Percentiles rank a stretch among this genome's conserved stretches.
Evolutionary conservation across 2,113 vertebrate species (phyloP).

Genomic region (Thalassoma bifasciatum): DNA sequence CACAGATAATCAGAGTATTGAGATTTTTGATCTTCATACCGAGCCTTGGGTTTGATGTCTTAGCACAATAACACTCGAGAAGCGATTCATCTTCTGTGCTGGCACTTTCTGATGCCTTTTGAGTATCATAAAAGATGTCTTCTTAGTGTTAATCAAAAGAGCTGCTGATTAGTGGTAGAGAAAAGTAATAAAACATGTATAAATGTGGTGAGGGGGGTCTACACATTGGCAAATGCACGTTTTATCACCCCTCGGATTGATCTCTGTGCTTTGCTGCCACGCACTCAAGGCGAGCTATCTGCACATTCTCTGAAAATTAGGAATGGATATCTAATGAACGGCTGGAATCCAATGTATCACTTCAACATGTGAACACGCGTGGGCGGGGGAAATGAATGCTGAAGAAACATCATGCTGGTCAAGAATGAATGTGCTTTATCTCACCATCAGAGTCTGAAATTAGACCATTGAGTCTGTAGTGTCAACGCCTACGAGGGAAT

Average conservation of each 20-base stretch:
- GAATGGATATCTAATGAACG: constrained; percentile 77
- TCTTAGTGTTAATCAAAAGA: constrained; percentile 48
- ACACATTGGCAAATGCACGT: constrained; percentile 29
- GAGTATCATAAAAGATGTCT: constrained; percentile 14
- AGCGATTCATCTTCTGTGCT: constrained; percentile 18
- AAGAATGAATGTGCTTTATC: constrained; percentile 44
- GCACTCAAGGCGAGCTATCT: constrained; percentile 50
- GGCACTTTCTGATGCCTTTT: constrained; percentile 36
- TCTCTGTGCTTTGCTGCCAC: constrained; percentile 44
- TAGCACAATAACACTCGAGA: constrained; percentile 48
- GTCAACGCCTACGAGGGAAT: constrained; percentile 26
- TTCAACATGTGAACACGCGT: constrained; percentile 39
- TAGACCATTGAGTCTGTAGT: constrained; percentile 22
- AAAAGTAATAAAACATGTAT: constrained; percentile 52
- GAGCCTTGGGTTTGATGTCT: constrained; percentile 43
- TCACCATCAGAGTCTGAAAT: constrained; percentile 50
- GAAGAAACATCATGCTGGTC: constrained; percentile 40
- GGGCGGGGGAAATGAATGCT: constrained; percentile 38
- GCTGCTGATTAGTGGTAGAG: constrained; percentile 38
- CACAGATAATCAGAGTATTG: constrained; percentile 30
- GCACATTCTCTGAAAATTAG: constrained; percentile 65
- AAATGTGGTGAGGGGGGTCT: constrained; percentile 26
- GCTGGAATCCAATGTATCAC: constrained; percentile 61
- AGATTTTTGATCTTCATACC: constrained; percentile 24
- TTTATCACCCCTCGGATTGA: constrained; percentile 40